Evolutionary conservation across 2,797 vertebrate species (phyloP), one percentile per base, ranked within the genome.

Genomic region (Echeneis naucrates): DNA sequence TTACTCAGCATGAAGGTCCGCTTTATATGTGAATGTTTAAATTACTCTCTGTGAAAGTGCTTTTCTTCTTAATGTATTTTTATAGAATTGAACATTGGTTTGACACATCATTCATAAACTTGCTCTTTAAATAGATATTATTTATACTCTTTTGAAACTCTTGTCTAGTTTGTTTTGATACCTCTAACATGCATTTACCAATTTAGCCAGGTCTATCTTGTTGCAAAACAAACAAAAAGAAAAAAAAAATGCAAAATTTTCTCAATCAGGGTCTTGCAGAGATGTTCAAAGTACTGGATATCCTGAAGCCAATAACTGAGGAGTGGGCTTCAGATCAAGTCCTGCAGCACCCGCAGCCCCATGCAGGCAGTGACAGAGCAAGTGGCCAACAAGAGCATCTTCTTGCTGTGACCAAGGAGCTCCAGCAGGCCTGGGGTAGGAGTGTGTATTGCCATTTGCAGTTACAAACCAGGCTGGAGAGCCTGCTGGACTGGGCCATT

Each of bases 1-100:
- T 83, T 96, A 50, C 77, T 97, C 53, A 95, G 97, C 33, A 79
- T 83, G 75, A 95, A 92, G 68, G 89, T 92, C 67, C n/a, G n/a
- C 8, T 45, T 17, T 19, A 71, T 55, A 30, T 6, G n/a, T n/a
- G n/a, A n/a, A n/a, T n/a, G n/a, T 30, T 30, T 30, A 30, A 3
- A 30, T 30, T 30, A 30, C 30, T 30, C 37, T 38, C 37, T 14
- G 37, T 38, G 13, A 38, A 16, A 14, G 37, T 38, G 37, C 13
- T 38, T 38, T 14, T 38, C 4, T 14, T 38, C 14, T 4, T 16
- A 40, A 40, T 40, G 14, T 17, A n/a, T 19, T 44, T 42, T 42
- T 42, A 30, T 6, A 30, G 3, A 3, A 30, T 6, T 30, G 6
- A 30, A 30, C 6, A 6, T 30, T 30, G 3, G 3, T 6, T 42